Conservation (phyloP, 30 jellyfish, hydroid and myxozoan species). For the Pseudorhiza aurosa region DNA sequence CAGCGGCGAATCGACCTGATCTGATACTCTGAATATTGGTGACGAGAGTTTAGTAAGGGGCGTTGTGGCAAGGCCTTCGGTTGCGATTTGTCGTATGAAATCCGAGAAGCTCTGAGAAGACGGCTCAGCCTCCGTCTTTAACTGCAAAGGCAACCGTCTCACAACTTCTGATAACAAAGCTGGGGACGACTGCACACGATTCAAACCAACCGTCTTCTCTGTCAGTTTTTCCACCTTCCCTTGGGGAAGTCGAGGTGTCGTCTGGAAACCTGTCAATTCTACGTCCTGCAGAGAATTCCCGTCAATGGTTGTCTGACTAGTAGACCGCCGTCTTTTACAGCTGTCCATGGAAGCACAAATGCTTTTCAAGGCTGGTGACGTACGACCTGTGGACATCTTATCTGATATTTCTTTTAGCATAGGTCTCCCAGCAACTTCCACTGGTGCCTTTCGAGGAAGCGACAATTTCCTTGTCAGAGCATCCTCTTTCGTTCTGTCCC, state of each 20-base stretch:
- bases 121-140: constrained; percentile 38
- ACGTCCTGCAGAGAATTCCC: background rate
- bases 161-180: constrained; percentile 88
- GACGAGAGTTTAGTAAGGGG: constrained; percentile 85
- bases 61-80: constrained; percentile 58
- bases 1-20: constrained; percentile 70
- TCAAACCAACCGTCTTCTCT: constrained; percentile 6
- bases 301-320: constrained; percentile 3
- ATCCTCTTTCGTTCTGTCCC: constrained; percentile 21
- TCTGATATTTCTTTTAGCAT: background rate
- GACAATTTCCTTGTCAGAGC: constrained; percentile 10
- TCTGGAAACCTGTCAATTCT: background rate
- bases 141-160: constrained; percentile 64
- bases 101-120: constrained; percentile 54
- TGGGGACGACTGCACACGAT: constrained; percentile 83
- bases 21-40: constrained; percentile 71
- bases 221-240: background rate
- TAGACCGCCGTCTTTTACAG: background rate
- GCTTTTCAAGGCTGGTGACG: background rate
- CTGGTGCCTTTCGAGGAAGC: background rate
- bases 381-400: background rate
- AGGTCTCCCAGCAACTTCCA: background rate
- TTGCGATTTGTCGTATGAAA: constrained; percentile 69
- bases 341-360: background rate
- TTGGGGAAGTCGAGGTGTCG: background rate